A percentile compares a stretch with the other conserved stretches of the same genome.
phyloP scores from a whole-genome alignment of 2,888 invertebrate genomes.

The Calliphora vomitoria region DNA sequence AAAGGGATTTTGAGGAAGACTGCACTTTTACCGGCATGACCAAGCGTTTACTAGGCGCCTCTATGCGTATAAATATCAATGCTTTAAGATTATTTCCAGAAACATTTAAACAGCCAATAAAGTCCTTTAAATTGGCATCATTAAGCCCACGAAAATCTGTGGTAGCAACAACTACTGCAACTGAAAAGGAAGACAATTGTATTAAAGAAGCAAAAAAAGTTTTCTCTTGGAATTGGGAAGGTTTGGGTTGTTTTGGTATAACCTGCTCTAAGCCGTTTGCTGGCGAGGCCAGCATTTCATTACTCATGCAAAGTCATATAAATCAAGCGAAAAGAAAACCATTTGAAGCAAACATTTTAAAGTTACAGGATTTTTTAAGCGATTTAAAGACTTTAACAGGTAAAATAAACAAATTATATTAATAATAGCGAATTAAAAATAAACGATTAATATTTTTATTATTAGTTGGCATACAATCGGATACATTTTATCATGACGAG shows the following conservation, averaged over 20 bases:
- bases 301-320: constrained; percentile 76
- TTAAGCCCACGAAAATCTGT: constrained; percentile 24
- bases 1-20: constrained; percentile 24
- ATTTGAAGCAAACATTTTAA: constrained; percentile 76
- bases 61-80: constrained; percentile 75
- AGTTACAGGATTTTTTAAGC: constrained; percentile 76
- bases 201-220: constrained; percentile 43
- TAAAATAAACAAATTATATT: constrained; percentile 49
- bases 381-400: constrained; percentile 81
- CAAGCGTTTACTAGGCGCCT: constrained; percentile 74
- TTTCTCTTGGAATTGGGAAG: constrained; percentile 79
- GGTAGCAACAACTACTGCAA: neutral
- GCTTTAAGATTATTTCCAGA: constrained; percentile 74
- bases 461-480: constrained; percentile 87
- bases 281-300: constrained; percentile 75
- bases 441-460: neutral
- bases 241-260: constrained; percentile 77
- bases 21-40: constrained; percentile 77
- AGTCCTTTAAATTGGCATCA: constrained; percentile 6
- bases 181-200: neutral
- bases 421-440: neutral
- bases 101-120: constrained; percentile 32
- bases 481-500: constrained; percentile 85
- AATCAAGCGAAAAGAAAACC: constrained; percentile 67
- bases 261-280: constrained; percentile 76